Conservation (phyloP, 2,888 invertebrate species). For the Callosobruchus maculatus region DNA sequence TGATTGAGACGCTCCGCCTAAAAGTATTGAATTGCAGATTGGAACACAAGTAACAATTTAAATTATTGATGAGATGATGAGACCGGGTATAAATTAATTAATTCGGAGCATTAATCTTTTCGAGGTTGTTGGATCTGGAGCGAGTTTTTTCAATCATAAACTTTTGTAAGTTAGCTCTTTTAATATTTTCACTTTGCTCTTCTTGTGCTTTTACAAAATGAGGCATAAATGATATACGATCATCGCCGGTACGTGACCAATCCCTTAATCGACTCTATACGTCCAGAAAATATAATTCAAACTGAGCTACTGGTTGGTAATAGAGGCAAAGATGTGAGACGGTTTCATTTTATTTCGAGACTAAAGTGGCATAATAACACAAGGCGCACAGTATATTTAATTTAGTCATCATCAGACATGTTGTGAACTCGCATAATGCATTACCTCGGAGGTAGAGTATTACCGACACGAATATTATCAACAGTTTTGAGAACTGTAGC, state of each 20-base stretch:
- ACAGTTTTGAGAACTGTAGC: no score
- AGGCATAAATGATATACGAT: neutral
- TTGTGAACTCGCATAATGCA: no score
- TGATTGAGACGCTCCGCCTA: neutral
- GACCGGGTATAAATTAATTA: slow-evolving; percentile 18
- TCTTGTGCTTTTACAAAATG: neutral
- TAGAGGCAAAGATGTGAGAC: neutral
- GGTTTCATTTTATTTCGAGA: no score
- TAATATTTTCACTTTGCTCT: neutral
- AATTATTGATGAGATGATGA: slow-evolving; percentile 19
- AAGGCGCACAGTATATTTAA: no score
- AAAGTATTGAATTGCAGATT: slow-evolving; percentile 21
- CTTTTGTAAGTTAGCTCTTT: neutral
- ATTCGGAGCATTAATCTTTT: slow-evolving; percentile 8
- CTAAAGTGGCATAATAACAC: no score
- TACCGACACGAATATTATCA: no score
- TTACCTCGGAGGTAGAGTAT: no score
- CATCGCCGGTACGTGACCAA: neutral
- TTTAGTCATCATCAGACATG: no score
- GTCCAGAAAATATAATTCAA: neutral
- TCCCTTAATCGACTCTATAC: neutral
- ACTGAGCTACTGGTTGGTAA: neutral
- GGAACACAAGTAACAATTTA: slow-evolving; percentile 18
- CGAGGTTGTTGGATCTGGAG: slow-evolving; percentile 1
- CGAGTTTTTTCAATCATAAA: slow-evolving; percentile 7